Conservation (phyloP, 2,113 vertebrate genomes). For the Bombycilla garrulus region DNA sequence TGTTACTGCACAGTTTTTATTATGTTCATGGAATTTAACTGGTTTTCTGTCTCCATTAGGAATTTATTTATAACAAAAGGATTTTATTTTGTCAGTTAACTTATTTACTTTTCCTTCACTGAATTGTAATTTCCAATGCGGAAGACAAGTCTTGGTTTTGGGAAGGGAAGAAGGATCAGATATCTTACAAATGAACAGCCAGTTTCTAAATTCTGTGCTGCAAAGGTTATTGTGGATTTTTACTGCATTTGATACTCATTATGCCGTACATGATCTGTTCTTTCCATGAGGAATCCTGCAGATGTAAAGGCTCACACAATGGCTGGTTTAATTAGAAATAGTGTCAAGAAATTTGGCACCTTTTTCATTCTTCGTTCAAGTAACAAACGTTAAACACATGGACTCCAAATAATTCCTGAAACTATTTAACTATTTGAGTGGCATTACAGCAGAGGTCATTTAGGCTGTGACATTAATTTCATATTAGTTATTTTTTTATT, state of each 20-base stretch:
- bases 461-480: not conserved
- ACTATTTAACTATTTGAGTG: not conserved
- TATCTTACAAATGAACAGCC: constrained; percentile 17
- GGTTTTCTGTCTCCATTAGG: not conserved
- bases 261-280: constrained; percentile 9
- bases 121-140: not conserved
- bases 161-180: not conserved
- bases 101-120: not conserved
- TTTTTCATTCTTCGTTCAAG: constrained; percentile 55
- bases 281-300: constrained; percentile 51
- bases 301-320: constrained; percentile 46
- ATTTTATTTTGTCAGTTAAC: not conserved
- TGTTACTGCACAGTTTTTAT: not conserved
- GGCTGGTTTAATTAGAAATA: constrained; percentile 65
- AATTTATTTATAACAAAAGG: not conserved
- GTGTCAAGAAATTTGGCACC: constrained; percentile 43
- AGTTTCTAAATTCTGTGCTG: constrained; percentile 3
- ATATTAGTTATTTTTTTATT: not conserved
- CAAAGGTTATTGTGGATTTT: constrained; percentile 33
- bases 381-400: constrained; percentile 49
- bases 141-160: not conserved
- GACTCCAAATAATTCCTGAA: not conserved
- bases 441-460: not conserved
- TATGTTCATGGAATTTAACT: not conserved
- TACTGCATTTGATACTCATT: constrained; percentile 46